Conservation (phyloP, 2,797 vertebrate genomes). For the Poeciliopsis infans region DNA sequence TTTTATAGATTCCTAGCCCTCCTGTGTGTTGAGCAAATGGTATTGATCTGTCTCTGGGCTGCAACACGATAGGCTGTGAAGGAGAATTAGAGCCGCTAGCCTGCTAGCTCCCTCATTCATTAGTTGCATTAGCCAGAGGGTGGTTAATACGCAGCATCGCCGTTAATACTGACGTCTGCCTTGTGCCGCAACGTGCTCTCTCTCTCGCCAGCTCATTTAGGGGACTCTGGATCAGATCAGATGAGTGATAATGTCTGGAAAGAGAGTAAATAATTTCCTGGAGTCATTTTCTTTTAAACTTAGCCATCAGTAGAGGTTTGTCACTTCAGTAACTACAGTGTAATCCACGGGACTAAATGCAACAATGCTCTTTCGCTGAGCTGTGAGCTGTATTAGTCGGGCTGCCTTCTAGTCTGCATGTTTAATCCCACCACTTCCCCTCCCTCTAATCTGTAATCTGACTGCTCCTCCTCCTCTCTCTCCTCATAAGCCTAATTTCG, state of each 20-base stretch:
- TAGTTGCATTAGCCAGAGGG: conserved; percentile 74
- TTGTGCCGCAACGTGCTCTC: too few relatives aligned
- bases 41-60: conserved; percentile 95
- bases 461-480: conserved; percentile 39
- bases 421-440: conserved; percentile 68
- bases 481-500: conserved; percentile 55
- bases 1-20: conserved; percentile 96
- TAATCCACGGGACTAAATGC: conserved; percentile 51
- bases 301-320: conserved; percentile 24
- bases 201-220: conserved; percentile 46
- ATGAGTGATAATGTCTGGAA: conserved; percentile 50
- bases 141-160: conserved; percentile 63
- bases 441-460: conserved; percentile 75
- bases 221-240: conserved; percentile 69
- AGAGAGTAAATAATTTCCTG: conserved; percentile 42
- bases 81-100: conserved; percentile 91
- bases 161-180: conserved; percentile 58
- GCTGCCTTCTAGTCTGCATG: conserved; percentile 33
- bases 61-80: conserved; percentile 95
- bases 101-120: conserved; percentile 82
- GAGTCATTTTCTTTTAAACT: conserved; percentile 29
- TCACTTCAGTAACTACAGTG: conserved; percentile 1
- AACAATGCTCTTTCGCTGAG: conserved; percentile 46
- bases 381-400: conserved; percentile 56
- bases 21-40: conserved; percentile 92